Evolutionary conservation across 2,113 vertebrate genomes (phyloP), one percentile per base, ranked within the genome.

Genomic region (Gallinago paraguaiae): DNA sequence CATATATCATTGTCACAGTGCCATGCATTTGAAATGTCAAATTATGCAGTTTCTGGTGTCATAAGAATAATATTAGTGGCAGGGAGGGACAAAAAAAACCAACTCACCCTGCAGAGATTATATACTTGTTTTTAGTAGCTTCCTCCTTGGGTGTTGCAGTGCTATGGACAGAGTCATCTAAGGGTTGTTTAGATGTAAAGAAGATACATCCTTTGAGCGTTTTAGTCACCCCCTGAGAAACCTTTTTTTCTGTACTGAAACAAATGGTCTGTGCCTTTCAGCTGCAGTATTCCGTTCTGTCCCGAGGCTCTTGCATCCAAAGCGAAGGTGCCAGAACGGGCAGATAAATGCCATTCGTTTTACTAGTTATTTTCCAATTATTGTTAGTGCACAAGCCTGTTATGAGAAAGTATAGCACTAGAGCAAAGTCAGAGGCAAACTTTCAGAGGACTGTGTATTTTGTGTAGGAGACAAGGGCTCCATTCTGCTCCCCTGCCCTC

Each of bases 1-100:
- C 92, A 69, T 92, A 82, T 45, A 88, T 95, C 96, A 93, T 76
- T 94, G 83, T 94, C 95, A 96, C 0, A 1, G 70, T 93, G 77
- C 86, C 86, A 92, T 92, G 69, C 77, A 82, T 95, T 91, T 95
- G 77, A 93, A 96, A 90, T 96, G 88, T 94, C 88, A 86, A 79
- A 87, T 93, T 88, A 92, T 94, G 77, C 86, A 65, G 77, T 75
- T 57, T 76, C 77, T 93, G 37, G 60, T 95, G 83, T 95, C 86
- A 54, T 68, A 94, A 86, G 80, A 94, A 63, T 92, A 90, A 67
- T 64, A 37, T 28, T 64, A 75, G 31, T 69, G 94, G 53, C 39
- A 86, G 48, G 16, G 35, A 86, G 50, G 74, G 69, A 90, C 57
- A 84, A 92, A 64, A 95, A 95, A 92, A 39, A 5, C 39, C 39